phyloP scores from a whole-genome alignment of 2,113 vertebrate species.

The Brienomyrus longianalis region DNA sequence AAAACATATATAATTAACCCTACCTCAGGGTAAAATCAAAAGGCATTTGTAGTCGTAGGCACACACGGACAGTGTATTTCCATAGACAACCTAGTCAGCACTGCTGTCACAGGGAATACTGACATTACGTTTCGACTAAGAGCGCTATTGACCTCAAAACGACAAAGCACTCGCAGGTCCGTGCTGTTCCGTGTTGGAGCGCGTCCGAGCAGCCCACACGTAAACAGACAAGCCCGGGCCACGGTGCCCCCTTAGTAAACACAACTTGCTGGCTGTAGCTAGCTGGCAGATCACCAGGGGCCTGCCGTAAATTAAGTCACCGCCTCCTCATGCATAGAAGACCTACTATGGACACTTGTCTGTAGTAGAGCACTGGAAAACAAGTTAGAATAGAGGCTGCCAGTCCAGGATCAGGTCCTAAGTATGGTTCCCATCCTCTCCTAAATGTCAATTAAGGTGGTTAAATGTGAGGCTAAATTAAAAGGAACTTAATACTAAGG shows the following conservation, averaged over 20 bases:
- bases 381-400: not conserved
- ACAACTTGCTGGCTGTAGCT: not conserved
- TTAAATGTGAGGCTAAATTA: not conserved
- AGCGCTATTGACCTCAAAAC: not conserved
- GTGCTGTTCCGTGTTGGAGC: not conserved
- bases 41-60: not conserved
- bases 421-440: not conserved
- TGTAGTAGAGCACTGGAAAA: not conserved
- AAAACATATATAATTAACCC: not conserved
- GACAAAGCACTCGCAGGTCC: not conserved
- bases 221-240: not conserved
- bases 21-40: not conserved
- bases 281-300: not conserved
- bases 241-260: not conserved
- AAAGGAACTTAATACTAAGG: not conserved
- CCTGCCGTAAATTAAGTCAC: not conserved
- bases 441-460: not conserved
- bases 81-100: not conserved
- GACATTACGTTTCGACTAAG: not conserved
- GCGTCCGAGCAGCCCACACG: not conserved
- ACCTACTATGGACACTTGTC: not conserved
- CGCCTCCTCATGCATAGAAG: not conserved
- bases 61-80: not conserved
- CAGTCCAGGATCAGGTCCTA: not conserved
- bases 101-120: not conserved